These are phyloP conservation scores for Myrmecophaga tridactyla DNA, from an alignment of 2,113 vertebrate genomes.

Conservation along the genomic window DNA sequence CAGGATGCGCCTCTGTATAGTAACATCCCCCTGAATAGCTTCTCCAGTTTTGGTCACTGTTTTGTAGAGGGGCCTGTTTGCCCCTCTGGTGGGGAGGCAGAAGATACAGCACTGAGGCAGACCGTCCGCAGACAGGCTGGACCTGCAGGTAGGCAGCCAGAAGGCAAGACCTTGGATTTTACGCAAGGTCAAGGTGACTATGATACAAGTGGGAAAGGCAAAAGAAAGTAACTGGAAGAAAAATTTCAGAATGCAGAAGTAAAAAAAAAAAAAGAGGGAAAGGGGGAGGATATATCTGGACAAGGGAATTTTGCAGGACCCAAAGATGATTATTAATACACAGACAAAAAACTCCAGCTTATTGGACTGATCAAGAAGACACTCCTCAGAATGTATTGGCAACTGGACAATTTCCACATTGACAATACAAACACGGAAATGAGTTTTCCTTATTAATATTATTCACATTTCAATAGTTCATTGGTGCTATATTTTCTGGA, in stretches of 20 bases:
- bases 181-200: constrained; percentile 20
- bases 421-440: constrained; percentile 71
- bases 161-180: neutral
- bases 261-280: constrained; percentile 28
- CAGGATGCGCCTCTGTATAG: neutral
- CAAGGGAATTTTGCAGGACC: constrained; percentile 42
- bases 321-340: constrained; percentile 10
- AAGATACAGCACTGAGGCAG: neutral
- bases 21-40: neutral
- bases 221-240: constrained; percentile 11
- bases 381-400: constrained; percentile 52
- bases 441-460: constrained; percentile 68
- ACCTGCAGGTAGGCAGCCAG: neutral
- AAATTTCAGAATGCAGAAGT: neutral
- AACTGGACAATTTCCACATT: constrained; percentile 71
- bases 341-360: neutral
- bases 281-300: constrained; percentile 23
- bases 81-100: neutral
- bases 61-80: neutral
- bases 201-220: neutral
- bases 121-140: neutral
- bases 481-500: constrained; percentile 73
- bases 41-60: constrained; percentile 23
- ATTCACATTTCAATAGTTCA: constrained; percentile 76
- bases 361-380: constrained; percentile 53